phyloP scores from a whole-genome alignment of 2,888 invertebrate species.

The Cantharis rustica region DNA sequence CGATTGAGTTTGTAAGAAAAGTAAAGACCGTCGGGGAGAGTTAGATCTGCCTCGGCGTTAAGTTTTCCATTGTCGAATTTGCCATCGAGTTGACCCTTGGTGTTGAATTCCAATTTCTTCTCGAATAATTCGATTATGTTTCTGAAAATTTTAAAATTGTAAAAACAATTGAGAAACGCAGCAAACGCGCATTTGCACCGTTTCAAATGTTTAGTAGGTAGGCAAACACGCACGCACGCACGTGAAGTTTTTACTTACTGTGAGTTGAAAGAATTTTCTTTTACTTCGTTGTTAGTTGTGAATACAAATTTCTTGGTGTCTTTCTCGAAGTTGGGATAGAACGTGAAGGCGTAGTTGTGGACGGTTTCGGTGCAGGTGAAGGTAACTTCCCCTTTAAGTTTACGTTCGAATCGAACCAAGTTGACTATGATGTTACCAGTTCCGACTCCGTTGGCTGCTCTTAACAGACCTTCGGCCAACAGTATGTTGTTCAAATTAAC shows the following conservation, averaged over 20 bases:
- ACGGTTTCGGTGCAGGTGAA: constrained; percentile 65
- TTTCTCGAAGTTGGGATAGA: constrained; percentile 72
- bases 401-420: constrained; percentile 63
- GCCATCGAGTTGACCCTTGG: constrained; percentile 41
- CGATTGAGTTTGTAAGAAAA: constrained; percentile 54
- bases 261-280: constrained; percentile 62
- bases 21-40: constrained; percentile 59
- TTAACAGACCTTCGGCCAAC: constrained; percentile 67
- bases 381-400: constrained; percentile 66
- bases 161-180: too few relatives aligned
- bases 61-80: constrained; percentile 55
- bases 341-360: constrained; percentile 65
- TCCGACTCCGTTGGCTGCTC: constrained; percentile 68
- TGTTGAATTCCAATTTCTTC: constrained; percentile 51
- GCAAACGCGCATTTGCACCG: too few relatives aligned
- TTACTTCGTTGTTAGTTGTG: constrained; percentile 65
- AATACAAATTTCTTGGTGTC: constrained; percentile 72
- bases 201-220: not conserved
- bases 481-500: constrained; percentile 66
- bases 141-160: constrained; percentile 43
- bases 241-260: too few relatives aligned
- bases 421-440: constrained; percentile 64
- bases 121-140: constrained; percentile 58
- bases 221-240: not conserved
- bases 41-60: constrained; percentile 57